A percentile compares a stretch with the other conserved stretches of the same genome.
phyloP scores from a whole-genome alignment of 2,113 vertebrate species.

The Corynorhinus townsendii region DNA sequence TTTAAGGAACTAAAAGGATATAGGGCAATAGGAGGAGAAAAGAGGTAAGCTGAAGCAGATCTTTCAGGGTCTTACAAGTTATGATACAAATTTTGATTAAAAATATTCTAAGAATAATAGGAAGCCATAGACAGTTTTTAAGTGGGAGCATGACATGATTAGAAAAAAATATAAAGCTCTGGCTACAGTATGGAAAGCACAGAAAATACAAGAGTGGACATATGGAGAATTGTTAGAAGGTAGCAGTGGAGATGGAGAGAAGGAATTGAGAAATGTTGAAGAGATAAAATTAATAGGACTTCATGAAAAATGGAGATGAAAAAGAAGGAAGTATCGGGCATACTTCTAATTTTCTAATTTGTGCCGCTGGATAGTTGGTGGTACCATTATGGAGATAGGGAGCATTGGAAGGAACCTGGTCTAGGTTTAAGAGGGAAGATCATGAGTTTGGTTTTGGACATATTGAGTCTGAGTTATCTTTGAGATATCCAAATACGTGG shows the following conservation, averaged over 20 bases:
- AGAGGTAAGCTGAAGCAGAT: neutral
- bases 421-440: neutral
- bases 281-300: neutral
- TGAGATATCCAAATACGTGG: neutral
- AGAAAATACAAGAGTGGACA: neutral
- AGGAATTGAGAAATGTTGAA: constrained; percentile 37
- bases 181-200: neutral
- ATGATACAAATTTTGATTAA: constrained; percentile 4
- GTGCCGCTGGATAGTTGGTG: neutral
- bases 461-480: neutral
- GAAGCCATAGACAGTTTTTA: neutral
- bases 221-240: neutral
- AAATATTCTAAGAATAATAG: neutral
- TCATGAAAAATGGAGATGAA: neutral
- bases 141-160: neutral
- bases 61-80: neutral
- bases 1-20: constrained; percentile 32
- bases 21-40: neutral
- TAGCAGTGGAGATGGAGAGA: neutral
- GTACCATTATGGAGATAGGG: neutral
- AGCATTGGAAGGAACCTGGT: neutral
- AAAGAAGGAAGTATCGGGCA: neutral
- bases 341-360: constrained; percentile 30
- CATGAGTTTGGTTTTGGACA: constrained; percentile 10
- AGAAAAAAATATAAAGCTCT: neutral